These are phyloP conservation scores for Plestiodon gilberti DNA, from an alignment of 2,113 vertebrate species.

Conservation along the genomic window DNA sequence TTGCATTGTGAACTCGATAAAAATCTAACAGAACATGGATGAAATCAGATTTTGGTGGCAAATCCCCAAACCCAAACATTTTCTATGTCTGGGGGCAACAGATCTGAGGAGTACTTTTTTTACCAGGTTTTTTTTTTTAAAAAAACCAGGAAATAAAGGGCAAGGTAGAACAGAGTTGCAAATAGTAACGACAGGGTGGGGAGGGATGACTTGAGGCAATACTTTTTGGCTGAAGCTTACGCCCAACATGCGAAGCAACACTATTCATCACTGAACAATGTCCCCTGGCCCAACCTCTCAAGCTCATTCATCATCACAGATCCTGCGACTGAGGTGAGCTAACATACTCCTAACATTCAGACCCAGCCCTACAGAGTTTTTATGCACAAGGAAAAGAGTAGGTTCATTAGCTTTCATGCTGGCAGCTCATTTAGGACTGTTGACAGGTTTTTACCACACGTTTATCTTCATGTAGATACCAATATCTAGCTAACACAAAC, in stretches of 20 bases:
- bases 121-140: background rate
- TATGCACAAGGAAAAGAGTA: too few relatives aligned
- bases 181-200: background rate
- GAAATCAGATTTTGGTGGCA: background rate
- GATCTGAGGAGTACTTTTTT: background rate
- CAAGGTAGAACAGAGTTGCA: background rate
- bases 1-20: background rate
- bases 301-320: too few relatives aligned
- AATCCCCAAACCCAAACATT: background rate
- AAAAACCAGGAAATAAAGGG: background rate
- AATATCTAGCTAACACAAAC: too few relatives aligned
- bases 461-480: too few relatives aligned
- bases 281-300: too few relatives aligned
- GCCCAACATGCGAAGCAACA: background rate
- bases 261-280: background rate
- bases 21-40: background rate
- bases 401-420: too few relatives aligned
- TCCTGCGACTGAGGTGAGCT: too few relatives aligned
- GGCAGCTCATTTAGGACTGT: too few relatives aligned
- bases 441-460: too few relatives aligned
- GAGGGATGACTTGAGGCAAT: background rate
- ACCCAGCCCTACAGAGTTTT: too few relatives aligned
- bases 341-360: too few relatives aligned
- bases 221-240: background rate
- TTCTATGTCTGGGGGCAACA: background rate